Evolutionary conservation across 2,888 invertebrate species (phyloP), one percentile per base, ranked within the genome.

Genomic region (Lampropteryx suffumata): DNA sequence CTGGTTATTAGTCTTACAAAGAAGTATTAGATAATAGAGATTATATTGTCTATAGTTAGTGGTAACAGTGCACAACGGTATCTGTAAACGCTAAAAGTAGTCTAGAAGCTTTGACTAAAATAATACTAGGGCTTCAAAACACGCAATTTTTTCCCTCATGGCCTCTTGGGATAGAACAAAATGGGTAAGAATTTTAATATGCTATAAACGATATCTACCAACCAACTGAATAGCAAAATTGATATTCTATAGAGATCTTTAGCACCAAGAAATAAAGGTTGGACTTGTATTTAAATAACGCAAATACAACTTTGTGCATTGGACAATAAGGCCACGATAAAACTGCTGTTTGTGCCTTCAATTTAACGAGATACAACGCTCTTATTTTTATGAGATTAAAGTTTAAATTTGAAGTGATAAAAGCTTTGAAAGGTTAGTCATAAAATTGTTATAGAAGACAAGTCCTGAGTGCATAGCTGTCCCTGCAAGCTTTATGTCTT

Each of bases 401-500:
- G 76, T 72, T 65, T 29, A 46, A 50, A 64, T 51, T 69, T 34
- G 48, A 55, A 47, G 50, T 33, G 35, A 17, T 53, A 21, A 28
- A 33, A 30, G 46, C 57, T 62, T 52, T 9, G 24, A 12, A 35
- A 13, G 21, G 28, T 48, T 49, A 47, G 50, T 42, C 50, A 36
- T 50, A 62, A 66, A 55, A 42, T 52, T 69, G 67, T 73, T 65
- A 57, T 37, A 49, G 47, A 57, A 68, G 72, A 69, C 74, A 71
- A 73, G 76, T 68, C 71, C 72, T 81, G 78, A 85, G 84, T 84
- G 83, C 82, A 76, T 71, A 65, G 74, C 75, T 78, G 79, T 79
- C 81, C 73, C 75, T 73, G 76, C 72, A 69, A 78, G 84, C 82
- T 85, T 85, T 82, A 84, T 79, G 81, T 82, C 79, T 71, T 71